Percentiles rank a stretch among this genome's conserved stretches.
phyloP scores from a whole-genome alignment of 2,888 invertebrate genomes.

The Copidosoma aretas region DNA sequence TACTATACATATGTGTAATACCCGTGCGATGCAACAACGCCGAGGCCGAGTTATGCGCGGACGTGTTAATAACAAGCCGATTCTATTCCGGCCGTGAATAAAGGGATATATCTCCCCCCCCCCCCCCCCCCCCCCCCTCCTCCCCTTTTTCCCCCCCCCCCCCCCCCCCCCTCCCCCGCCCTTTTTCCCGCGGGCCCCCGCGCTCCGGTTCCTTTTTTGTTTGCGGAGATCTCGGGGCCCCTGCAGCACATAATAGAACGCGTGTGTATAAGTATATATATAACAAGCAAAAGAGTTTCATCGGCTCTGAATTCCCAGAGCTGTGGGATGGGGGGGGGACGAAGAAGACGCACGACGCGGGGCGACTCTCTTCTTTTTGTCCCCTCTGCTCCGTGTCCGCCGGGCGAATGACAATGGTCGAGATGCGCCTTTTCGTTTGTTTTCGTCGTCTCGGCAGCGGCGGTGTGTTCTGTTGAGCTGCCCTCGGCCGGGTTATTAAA shows the following conservation, averaged over 20 bases:
- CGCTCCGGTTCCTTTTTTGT: constrained; percentile 9
- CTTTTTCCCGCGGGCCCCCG: background rate
- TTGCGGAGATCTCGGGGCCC: too few species aligned
- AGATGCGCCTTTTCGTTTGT: constrained; percentile 8
- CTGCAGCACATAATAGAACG: constrained; percentile 24
- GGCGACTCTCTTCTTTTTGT: too few species aligned
- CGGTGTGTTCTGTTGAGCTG: background rate
- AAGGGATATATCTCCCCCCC: background rate
- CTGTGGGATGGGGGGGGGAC: too few species aligned
- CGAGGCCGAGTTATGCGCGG: constrained; percentile 57
- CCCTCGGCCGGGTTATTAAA: constrained; percentile 4
- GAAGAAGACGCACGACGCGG: too few species aligned
- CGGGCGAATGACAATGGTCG: constrained; percentile 20
- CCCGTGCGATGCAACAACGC: constrained; percentile 52
- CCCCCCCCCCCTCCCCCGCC: background rate
- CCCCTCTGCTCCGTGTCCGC: background rate
- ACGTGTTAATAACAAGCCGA: constrained; percentile 60
- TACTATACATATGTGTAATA: too few species aligned
- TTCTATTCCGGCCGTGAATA: constrained; percentile 55
- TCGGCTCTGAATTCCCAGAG: constrained; percentile 16
- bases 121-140: background rate
- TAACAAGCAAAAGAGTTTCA: too few species aligned
- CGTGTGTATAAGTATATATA: background rate
- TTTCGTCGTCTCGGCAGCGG: background rate
- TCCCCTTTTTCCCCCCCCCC: background rate